Conservation (phyloP, 2,113 vertebrate genomes). For the Anthoscopus minutus region DNA sequence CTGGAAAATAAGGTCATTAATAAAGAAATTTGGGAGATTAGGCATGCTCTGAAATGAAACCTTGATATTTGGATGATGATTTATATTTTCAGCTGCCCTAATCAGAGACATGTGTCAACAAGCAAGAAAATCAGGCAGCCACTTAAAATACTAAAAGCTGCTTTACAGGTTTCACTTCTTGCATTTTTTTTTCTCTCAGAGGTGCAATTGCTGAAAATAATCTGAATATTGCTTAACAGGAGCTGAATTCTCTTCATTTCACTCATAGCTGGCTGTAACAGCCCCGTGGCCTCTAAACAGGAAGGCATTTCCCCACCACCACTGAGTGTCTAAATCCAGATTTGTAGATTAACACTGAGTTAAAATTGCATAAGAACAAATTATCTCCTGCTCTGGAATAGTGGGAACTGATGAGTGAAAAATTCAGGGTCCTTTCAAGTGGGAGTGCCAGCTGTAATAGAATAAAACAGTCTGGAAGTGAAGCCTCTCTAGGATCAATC, state of each 20-base stretch:
- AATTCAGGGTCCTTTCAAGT: neutral
- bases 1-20: neutral
- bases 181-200: neutral
- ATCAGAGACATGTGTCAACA: constrained; percentile 1
- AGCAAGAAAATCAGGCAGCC: constrained; percentile 42
- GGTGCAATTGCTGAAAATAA: neutral
- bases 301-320: neutral
- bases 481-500: neutral
- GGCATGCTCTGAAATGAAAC: neutral
- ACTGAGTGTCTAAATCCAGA: neutral
- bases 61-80: neutral
- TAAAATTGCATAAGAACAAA: neutral
- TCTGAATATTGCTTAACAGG: neutral
- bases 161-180: constrained; percentile 44
- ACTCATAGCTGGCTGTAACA: neutral
- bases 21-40: neutral
- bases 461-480: neutral
- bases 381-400: neutral
- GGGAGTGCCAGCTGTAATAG: neutral
- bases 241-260: constrained; percentile 20
- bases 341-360: neutral
- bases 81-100: constrained; percentile 1
- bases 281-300: neutral
- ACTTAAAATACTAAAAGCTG: constrained; percentile 2
- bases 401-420: neutral